Conservation (phyloP, 2,888 invertebrate species). For the Sussaba pulchella region DNA sequence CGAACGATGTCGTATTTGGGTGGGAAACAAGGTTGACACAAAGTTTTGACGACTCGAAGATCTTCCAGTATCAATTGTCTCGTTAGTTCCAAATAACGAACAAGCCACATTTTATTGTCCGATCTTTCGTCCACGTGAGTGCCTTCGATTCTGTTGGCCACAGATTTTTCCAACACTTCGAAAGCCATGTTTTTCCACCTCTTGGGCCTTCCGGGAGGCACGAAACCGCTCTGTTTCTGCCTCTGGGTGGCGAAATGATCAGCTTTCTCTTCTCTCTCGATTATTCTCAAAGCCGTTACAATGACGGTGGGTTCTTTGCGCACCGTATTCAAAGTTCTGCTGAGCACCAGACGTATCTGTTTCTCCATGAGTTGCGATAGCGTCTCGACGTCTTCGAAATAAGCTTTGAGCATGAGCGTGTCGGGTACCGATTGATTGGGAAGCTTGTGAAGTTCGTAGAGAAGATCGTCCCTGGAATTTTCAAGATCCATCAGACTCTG, state of each 20-base stretch:
- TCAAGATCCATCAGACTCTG: constrained; percentile 97
- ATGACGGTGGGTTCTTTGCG: constrained; percentile 97
- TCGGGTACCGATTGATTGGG: constrained; percentile 96
- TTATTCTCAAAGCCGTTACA: constrained; percentile 97
- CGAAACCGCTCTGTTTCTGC: constrained; percentile 93
- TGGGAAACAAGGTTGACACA: constrained; percentile 97
- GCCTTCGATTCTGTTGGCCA: constrained; percentile 95
- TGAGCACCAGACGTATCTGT: constrained; percentile 95
- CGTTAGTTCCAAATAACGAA: constrained; percentile 95
- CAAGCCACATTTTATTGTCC: constrained; percentile 98
- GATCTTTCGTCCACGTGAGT: constrained; percentile 96
- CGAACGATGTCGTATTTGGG: constrained; percentile 97
- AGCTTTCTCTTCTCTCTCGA: constrained; percentile 98
- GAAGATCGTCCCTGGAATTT: constrained; percentile 97
- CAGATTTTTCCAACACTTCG: constrained; percentile 91
- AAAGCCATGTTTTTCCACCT: constrained; percentile 95
- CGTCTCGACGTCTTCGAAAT: constrained; percentile 97
- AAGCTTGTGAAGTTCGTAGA: constrained; percentile 97
- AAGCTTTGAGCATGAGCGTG: constrained; percentile 96
- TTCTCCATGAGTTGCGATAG: constrained; percentile 95
- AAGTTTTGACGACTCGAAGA: constrained; percentile 94
- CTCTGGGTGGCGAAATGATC: constrained; percentile 94
- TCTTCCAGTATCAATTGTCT: constrained; percentile 96
- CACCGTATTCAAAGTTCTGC: constrained; percentile 96
- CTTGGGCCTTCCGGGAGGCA: constrained; percentile 98